Evolutionary conservation across 2,888 invertebrate species (phyloP).

Genomic region (Tholera decimalis): DNA sequence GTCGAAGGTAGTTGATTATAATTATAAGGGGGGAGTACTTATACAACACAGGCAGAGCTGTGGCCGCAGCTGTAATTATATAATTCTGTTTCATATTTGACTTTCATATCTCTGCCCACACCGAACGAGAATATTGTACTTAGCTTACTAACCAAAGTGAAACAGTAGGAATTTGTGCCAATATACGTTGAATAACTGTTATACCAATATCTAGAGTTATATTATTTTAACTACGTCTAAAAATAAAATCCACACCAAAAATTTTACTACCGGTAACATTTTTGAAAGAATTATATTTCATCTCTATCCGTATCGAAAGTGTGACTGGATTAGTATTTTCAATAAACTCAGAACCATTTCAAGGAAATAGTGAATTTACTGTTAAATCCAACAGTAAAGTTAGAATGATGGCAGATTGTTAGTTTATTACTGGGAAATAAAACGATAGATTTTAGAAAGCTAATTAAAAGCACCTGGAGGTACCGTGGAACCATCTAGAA

Average conservation of each 20-base stretch:
- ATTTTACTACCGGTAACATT: not conserved
- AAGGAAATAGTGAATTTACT: slow-evolving; percentile 3
- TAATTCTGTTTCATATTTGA: no score
- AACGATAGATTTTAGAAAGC: not conserved
- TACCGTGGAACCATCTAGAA: no score
- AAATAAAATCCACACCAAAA: not conserved
- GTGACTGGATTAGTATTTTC: slow-evolving; percentile 24
- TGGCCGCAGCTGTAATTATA: no score
- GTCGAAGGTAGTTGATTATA: no score
- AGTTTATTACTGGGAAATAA: not conserved
- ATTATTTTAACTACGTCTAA: not conserved
- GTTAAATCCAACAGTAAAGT: slow-evolving; percentile 4
- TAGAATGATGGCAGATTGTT: not conserved
- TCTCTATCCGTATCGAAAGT: not conserved
- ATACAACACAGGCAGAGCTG: no score
- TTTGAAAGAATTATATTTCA: no score
- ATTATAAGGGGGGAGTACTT: no score
- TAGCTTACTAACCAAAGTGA: not conserved
- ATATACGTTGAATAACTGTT: not conserved
- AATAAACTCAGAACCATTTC: slow-evolving; percentile 14
- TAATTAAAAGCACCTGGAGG: not conserved
- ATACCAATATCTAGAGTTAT: not conserved
- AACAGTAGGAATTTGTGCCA: not conserved
- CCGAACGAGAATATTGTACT: no score
- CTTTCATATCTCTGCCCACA: no score